Conservation (phyloP, 1,140 invertebrate genomes). For the Sitophilus oryzae region DNA sequence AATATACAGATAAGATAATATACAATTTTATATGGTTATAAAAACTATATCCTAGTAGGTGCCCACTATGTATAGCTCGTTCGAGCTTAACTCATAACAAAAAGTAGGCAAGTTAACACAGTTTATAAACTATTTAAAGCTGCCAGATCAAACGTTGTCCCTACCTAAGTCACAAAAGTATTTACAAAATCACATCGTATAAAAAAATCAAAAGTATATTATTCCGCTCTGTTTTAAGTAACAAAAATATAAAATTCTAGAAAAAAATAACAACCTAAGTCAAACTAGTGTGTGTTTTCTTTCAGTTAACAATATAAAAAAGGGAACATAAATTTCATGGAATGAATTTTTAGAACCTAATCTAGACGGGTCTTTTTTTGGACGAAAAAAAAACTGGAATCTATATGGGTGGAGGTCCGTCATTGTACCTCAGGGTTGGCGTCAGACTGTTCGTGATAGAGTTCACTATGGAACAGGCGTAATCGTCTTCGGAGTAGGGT, state of each 20-base stretch:
- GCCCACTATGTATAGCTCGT: conserved; percentile 11
- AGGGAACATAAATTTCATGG: too few species aligned
- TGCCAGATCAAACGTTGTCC: conserved; percentile 15
- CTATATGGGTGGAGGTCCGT: conserved; percentile 84
- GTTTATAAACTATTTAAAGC: conserved; percentile 10
- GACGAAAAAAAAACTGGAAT: conserved; percentile 3
- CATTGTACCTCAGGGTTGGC: conserved; percentile 78
- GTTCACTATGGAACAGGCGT: conserved; percentile 75
- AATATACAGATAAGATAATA: conserved; percentile 38
- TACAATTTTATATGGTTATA: conserved; percentile 27
- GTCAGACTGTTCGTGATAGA: conserved; percentile 74
- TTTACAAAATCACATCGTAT: conserved; percentile 19
- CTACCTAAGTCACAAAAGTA: conserved; percentile 21
- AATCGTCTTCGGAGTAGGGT: conserved; percentile 78
- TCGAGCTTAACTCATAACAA: too few species aligned
- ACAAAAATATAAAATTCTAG: conserved; percentile 27
- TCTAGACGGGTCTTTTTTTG: conserved; percentile 17
- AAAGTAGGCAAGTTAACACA: conserved; percentile 19
- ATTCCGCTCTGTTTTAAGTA: conserved; percentile 18
- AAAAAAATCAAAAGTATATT: too few species aligned
- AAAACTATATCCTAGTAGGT: conserved; percentile 23
- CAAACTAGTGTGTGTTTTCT: conserved; percentile 6
- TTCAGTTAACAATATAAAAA: conserved; percentile 14
- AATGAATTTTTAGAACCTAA: conserved; percentile 31
- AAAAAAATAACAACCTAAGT: conserved; percentile 19